These are phyloP conservation scores for Myotis vivesi DNA, from an alignment of 2,797 vertebrate genomes.

Conservation along the genomic window DNA sequence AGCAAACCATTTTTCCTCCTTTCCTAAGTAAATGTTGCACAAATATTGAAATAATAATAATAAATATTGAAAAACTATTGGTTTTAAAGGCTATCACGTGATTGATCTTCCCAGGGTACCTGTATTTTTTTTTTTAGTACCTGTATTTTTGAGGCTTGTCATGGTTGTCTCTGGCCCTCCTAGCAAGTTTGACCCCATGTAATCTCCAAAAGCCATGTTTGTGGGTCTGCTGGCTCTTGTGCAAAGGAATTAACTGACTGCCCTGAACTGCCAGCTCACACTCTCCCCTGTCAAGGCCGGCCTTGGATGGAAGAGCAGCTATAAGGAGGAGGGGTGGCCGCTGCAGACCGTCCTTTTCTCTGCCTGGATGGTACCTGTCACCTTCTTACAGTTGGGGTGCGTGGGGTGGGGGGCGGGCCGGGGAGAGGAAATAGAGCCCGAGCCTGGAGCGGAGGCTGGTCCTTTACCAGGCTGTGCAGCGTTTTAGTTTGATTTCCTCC, in stretches of 20 bases:
- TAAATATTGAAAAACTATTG: neutral
- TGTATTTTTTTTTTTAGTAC: neutral
- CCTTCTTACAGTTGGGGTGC: neutral
- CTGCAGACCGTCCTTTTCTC: neutral
- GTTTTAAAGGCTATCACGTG: neutral
- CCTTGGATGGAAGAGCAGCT: neutral
- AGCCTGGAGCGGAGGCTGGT: neutral
- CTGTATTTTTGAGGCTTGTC: neutral
- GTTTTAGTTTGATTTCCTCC: neutral
- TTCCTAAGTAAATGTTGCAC: conserved; percentile 15
- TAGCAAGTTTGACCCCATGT: neutral
- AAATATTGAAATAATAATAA: neutral
- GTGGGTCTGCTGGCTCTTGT: neutral
- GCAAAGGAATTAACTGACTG: neutral
- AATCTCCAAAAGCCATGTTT: neutral
- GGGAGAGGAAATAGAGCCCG: neutral
- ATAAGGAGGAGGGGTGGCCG: neutral
- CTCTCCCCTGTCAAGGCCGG: neutral
- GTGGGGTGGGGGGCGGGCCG: accelerated
- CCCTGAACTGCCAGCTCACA: neutral
- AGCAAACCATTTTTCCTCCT: neutral
- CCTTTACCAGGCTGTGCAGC: neutral
- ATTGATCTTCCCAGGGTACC: neutral
- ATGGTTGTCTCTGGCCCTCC: neutral
- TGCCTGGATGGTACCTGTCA: neutral